Conservation (phyloP, 2,113 vertebrate genomes). For the Parus major region DNA sequence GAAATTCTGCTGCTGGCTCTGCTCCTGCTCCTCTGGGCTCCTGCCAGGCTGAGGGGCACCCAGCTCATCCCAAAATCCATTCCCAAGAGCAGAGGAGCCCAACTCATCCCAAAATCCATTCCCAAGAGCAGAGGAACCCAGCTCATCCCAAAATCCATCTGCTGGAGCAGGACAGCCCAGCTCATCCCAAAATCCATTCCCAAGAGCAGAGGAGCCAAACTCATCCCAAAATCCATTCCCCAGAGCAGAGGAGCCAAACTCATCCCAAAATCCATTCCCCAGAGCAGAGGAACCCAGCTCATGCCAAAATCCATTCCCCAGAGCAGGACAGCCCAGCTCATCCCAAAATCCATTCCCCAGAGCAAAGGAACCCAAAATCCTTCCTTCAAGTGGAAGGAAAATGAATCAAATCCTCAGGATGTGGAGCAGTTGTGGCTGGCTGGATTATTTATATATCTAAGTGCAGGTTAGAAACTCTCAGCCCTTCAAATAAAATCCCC, state of each 20-base stretch:
- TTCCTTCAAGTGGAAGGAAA: neutral
- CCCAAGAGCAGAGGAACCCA: neutral
- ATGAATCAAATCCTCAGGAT: neutral
- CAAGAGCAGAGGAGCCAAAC: neutral
- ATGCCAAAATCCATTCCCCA: neutral
- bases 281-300: accelerated
- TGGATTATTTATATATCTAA: conserved; percentile 23
- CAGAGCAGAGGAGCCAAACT: accelerated
- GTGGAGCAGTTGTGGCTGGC: neutral
- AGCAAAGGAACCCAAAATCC: accelerated
- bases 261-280: neutral
- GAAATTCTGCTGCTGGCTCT: neutral
- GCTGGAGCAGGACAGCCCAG: accelerated
- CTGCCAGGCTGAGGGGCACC: accelerated
- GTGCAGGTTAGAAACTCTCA: conserved; percentile 11
- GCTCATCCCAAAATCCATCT: neutral
- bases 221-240: neutral
- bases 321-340: neutral
- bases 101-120: neutral
- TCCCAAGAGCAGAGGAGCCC: accelerated
- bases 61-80: neutral
- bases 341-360: neutral
- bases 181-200: neutral
- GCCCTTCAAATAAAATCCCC: neutral
- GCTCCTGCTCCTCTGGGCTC: neutral